Base-by-base conservation (phyloP, 2,113 vertebrate species). In the Caracal caracal region DNA sequence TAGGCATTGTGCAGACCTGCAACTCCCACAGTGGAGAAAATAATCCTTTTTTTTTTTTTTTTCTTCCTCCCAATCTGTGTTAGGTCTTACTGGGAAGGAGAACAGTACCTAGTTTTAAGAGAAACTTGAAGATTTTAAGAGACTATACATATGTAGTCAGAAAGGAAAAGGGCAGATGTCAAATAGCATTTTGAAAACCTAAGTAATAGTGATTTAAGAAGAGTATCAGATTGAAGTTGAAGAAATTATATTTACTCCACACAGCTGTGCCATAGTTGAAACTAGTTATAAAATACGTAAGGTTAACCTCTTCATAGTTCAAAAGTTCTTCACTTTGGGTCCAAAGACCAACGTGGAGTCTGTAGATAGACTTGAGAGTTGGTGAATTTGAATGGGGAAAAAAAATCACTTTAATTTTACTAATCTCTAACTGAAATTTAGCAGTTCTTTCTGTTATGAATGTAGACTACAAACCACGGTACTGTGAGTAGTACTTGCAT, bases 151-250 rank as follows among this genome's bases (percentile, higher is more conserved):
- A 66, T 79, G 24, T 91, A 79, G 59, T 90, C 71, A 93, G 63
- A 51, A 92, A 97, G 70, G 68, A 95, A 95, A 96, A 79, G 30
- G 88, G 28, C 63, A 95, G 70, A 83, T 95, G 19, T 89, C 95
- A 95, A 89, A 47, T 89, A 90, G 43, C 1, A 79, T 82, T 90
- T 93, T 88, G 20, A 95, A 96, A 96, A 79, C 71, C 33, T 91
- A 91, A 87, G 33, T 84, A 16, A 94, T 66, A 83, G 92, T 71
- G 86, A 85, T 96, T 96, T 93, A 78, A 98, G 66, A 98, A 96
- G 94, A 76, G 10, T 73, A 78, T 35, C 71, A 30, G 96, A 90
- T 61, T 97, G 65, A 98, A 96, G 83, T 93, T 93, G 90, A 96
- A 81, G 35, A 89, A 82, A 93, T 56, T 22, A 66, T 93, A 24